phyloP scores from a whole-genome alignment of 2,113 vertebrate species.

The Egretta garzetta region DNA sequence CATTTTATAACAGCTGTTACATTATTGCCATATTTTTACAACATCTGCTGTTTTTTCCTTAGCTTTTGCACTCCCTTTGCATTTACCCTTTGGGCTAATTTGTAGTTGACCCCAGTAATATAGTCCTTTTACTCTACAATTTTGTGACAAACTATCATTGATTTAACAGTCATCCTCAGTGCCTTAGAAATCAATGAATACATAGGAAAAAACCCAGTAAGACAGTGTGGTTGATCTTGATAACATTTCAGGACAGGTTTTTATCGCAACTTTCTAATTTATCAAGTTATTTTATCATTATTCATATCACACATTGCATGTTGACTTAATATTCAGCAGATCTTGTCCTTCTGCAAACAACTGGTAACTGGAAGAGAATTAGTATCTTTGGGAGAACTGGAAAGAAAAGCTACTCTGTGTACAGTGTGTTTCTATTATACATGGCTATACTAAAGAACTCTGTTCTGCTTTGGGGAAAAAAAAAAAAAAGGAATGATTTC shows the following conservation, averaged over 20 bases:
- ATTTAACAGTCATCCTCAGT: slow-evolving; percentile 64
- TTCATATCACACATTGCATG: slow-evolving; percentile 24
- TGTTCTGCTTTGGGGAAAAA: not conserved
- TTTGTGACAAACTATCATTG: slow-evolving; percentile 71
- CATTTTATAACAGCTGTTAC: slow-evolving; percentile 1
- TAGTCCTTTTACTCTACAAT: slow-evolving; percentile 63
- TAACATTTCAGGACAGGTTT: slow-evolving; percentile 63
- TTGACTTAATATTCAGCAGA: slow-evolving; percentile 41
- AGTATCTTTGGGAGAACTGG: slow-evolving; percentile 34
- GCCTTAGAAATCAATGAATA: slow-evolving; percentile 72
- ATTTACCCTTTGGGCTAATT: slow-evolving; percentile 74
- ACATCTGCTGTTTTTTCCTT: not conserved
- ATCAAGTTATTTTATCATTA: slow-evolving; percentile 65
- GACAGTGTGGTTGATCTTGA: slow-evolving; percentile 37
- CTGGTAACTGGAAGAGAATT: slow-evolving; percentile 43
- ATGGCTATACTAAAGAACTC: not conserved
- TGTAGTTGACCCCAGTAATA: slow-evolving; percentile 69
- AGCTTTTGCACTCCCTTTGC: slow-evolving; percentile 49
- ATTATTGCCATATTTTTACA: slow-evolving; percentile 43
- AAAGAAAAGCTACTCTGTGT: not conserved
- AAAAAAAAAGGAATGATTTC: not conserved
- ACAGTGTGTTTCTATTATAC: not conserved
- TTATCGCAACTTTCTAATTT: slow-evolving; percentile 68
- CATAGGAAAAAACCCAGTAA: not conserved
- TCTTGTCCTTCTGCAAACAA: slow-evolving; percentile 49